Conservation (phyloP, 1,140 invertebrate genomes). For the Heliconius hermathena region DNA sequence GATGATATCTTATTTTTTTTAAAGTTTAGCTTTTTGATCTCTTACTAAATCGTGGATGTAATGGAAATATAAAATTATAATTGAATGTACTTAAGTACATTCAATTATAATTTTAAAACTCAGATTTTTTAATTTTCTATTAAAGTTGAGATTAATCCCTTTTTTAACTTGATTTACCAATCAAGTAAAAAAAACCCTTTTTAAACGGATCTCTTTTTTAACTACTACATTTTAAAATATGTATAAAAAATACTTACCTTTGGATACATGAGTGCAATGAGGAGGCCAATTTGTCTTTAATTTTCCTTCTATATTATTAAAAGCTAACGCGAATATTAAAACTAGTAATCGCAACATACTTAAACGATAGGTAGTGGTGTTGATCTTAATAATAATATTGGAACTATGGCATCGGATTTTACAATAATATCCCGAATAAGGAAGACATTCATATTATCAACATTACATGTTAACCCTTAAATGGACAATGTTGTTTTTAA, state of each 20-base stretch:
- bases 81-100: neutral
- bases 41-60: no score
- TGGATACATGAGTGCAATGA: conserved; percentile 63
- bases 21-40: no score
- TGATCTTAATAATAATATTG: neutral
- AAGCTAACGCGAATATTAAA: conserved; percentile 4
- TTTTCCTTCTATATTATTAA: conserved; percentile 38
- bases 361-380: neutral
- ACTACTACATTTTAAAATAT: neutral
- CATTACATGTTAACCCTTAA: no score
- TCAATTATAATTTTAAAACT: no score
- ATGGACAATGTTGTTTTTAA: no score
- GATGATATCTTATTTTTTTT: no score
- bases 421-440: neutral
- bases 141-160: neutral
- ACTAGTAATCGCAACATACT: conserved; percentile 14
- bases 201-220: no score
- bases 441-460: neutral
- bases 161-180: no score
- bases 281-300: conserved; percentile 52
- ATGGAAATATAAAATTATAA: no score
- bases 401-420: neutral
- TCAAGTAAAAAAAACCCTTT: no score
- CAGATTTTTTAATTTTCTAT: neutral
- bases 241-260: conserved; percentile 51